Base-by-base conservation (phyloP, 2,888 invertebrate species). In the Chorisops tibialis region DNA sequence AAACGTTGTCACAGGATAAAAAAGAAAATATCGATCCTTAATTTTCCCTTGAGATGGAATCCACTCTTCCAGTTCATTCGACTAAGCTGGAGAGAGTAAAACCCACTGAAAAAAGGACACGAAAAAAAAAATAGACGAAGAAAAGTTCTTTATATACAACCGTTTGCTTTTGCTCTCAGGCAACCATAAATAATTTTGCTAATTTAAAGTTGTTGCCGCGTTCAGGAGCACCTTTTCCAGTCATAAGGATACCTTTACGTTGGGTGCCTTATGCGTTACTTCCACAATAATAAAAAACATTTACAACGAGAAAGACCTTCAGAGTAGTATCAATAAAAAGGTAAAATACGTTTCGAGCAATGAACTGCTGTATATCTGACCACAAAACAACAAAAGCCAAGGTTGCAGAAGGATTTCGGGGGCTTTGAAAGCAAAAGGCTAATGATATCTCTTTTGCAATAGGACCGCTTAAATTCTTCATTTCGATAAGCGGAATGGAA, bases 171-270 rank as follows among this genome's bases (percentile, higher is more conserved):
- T n/a, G 7, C 30, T 30, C 9, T 30, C 30, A 30, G 30, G 30
- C 7, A 30, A 39, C 43, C 54, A 56, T 56, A 56, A 56, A 56
- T 56, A 56, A 56, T 56, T 56, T 56, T 43, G 43, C 54, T 56
- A 56, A 56, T 56, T 43, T 56, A 24, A 21, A 56, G 21, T 24
- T 43, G 41, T 41, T 41, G 16, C 3, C 9, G 41, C 6, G 41
- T 41, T 41, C 12, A 41, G 41, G 41, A 41, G 41, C 16, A 37
- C 41, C 16, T 41, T 41, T 41, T 16, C 16, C 16, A 16, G 41
- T 41, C 16, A 9, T 30, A 30, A 30, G 30, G 30, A 30, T 9
- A 30, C 30, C 4, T 7, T 24, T 24, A 39, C 16, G 39, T 39
- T 39, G 16, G 37, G 37, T 12, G 37, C n/a, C n/a, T n/a, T 24